A percentile compares a stretch with the other conserved stretches of the same genome.
Evolutionary conservation across 2,888 invertebrate species (phyloP).

Genomic region (Dicyrtoma fusca): DNA sequence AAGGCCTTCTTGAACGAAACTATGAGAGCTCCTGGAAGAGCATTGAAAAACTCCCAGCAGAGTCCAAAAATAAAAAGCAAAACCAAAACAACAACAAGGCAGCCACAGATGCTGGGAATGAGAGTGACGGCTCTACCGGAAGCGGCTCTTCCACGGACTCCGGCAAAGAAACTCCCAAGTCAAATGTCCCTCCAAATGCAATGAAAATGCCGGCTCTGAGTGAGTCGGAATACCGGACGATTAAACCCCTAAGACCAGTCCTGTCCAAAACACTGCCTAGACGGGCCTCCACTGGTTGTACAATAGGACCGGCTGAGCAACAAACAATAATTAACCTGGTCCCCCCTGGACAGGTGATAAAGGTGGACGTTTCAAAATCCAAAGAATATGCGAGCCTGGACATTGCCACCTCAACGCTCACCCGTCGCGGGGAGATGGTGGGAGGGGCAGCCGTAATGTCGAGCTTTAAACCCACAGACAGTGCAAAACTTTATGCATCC

Average conservation of each 20-base stretch:
- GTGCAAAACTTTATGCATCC: slow-evolving; percentile 84
- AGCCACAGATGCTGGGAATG: slow-evolving; percentile 55
- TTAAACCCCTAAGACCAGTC: slow-evolving; percentile 56
- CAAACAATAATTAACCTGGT: slow-evolving; percentile 56
- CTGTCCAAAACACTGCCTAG: slow-evolving; percentile 56
- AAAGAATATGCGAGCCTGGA: slow-evolving; percentile 60
- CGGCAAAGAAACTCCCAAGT: slow-evolving; percentile 49
- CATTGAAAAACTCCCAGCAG: slow-evolving; percentile 51
- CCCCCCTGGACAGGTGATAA: slow-evolving; percentile 61
- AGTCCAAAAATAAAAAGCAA: slow-evolving; percentile 61
- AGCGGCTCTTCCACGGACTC: slow-evolving; percentile 45
- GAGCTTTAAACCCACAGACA: slow-evolving; percentile 85
- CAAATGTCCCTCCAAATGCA: too few species aligned
- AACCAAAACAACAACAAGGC: background rate
- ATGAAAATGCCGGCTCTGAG: slow-evolving; percentile 49
- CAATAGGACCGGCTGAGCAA: slow-evolving; percentile 54
- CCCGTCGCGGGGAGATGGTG: slow-evolving; percentile 25
- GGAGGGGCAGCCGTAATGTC: slow-evolving; percentile 68
- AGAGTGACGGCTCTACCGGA: slow-evolving; percentile 57
- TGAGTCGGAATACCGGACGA: slow-evolving; percentile 56
- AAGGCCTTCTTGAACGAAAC: slow-evolving; percentile 52
- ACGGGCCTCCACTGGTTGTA: slow-evolving; percentile 55
- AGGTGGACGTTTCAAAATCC: slow-evolving; percentile 66
- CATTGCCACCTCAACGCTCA: slow-evolving; percentile 42
- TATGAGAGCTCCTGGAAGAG: slow-evolving; percentile 58